Evolutionary conservation across 2,113 vertebrate species (phyloP).

Genomic region (Sigmodon hispidus): DNA sequence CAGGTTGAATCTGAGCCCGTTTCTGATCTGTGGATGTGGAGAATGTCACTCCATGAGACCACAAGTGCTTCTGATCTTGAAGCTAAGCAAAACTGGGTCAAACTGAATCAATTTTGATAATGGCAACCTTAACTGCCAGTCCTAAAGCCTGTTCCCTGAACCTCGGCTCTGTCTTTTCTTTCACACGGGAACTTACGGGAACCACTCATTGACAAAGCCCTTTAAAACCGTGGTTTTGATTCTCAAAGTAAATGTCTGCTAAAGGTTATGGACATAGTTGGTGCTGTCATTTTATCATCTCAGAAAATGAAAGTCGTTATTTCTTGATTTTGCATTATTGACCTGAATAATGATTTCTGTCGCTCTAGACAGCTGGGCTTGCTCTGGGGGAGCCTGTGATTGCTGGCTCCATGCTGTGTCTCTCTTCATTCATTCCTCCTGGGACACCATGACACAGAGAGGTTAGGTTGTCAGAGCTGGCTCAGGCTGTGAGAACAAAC

Average conservation of each 20-base stretch:
- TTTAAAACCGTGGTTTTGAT: slow-evolving; percentile 13
- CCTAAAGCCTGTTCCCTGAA: neutral
- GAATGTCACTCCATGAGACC: neutral
- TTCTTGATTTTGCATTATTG: slow-evolving; percentile 46
- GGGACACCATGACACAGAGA: neutral
- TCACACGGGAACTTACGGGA: neutral
- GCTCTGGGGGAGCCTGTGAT: neutral
- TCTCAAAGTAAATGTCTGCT: slow-evolving; percentile 46
- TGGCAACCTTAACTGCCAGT: slow-evolving; percentile 32
- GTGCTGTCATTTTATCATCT: slow-evolving; percentile 1
- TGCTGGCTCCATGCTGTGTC: neutral
- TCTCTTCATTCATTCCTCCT: neutral
- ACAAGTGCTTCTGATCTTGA: slow-evolving; percentile 57
- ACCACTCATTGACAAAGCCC: neutral
- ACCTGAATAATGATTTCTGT: neutral
- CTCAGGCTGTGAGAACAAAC: neutral
- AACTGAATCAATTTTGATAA: slow-evolving; percentile 48
- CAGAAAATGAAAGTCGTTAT: slow-evolving; percentile 14
- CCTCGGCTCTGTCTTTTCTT: neutral
- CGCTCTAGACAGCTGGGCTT: neutral
- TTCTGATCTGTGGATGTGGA: neutral
- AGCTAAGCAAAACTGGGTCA: slow-evolving; percentile 51
- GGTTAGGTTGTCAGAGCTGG: neutral
- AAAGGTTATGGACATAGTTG: slow-evolving; percentile 15
- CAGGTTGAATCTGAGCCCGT: neutral